Base-by-base conservation (phyloP, 2,888 invertebrate species). In the Fabriciana adippe region DNA sequence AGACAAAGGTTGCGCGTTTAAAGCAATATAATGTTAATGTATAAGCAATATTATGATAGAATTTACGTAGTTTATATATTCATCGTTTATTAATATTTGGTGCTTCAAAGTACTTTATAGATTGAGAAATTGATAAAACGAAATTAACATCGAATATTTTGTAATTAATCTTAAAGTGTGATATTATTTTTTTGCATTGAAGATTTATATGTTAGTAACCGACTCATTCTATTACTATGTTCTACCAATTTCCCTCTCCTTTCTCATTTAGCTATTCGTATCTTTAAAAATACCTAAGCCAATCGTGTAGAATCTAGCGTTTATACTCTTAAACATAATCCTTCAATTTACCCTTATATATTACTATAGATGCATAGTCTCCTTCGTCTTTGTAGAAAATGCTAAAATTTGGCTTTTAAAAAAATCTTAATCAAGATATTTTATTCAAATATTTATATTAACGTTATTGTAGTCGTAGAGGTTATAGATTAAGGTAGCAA, bases 401-500 rank as follows among this genome's bases (percentile, higher is more conserved):
- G 80, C 83, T 80, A 83, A 84, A 78, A 53, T 71, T 81, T 82
- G 79, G 88, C 88, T 91, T 89, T 78, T 79, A 81, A 79, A 80
- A 26, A 41, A 80, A 79, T 78, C 75, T 81, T 78, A 85, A 83
- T 85, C 82, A 80, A 88, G 82, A 89, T 88, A 89, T 90, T 89
- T 90, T 91, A 91, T 89, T 89, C 88, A 82, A 88, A 90, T 88
- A 89, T 90, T 87, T 90, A 91, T 90, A 91, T 82, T 88, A 89
- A 85, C 83, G 87, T 87, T 90, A 90, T 84, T 82, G 78, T 85
- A 84, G 84, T 86, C 86, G 86, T 90, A 88, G 88, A 79, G 70
- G 77, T 78, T 83, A 78, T 85, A 84, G 74, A 79, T 73, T 85
- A 85, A 83, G 76, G 75, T 77, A 76, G 73, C 67, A 69, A 72